A percentile compares a stretch with the other conserved stretches of the same genome.
These are phyloP conservation scores for Noturus placidus DNA, from an alignment of 2,113 vertebrate genomes.

Conservation along the genomic window DNA sequence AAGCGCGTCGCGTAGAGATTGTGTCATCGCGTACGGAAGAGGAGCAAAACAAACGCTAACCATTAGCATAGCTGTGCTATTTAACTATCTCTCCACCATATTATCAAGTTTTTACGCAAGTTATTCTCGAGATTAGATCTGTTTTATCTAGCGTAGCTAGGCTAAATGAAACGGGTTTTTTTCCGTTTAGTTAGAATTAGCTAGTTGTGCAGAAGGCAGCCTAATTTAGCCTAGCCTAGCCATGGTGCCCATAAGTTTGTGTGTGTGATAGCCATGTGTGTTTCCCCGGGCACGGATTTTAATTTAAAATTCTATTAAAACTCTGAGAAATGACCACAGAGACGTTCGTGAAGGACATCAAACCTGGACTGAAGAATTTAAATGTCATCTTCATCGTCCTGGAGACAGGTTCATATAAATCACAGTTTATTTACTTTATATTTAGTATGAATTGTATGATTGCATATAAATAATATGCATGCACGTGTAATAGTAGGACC, in stretches of 20 bases:
- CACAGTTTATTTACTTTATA: neutral
- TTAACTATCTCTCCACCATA: neutral
- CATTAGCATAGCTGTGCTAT: neutral
- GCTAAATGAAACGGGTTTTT: neutral
- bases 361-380: slow-evolving; percentile 82
- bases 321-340: slow-evolving; percentile 49
- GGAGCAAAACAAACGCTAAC: slow-evolving; percentile 4
- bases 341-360: slow-evolving; percentile 76
- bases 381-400: slow-evolving; percentile 84
- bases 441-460: neutral
- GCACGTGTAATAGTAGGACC: neutral
- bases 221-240: neutral
- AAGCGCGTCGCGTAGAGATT: neutral
- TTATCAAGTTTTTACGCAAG: neutral
- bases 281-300: neutral
- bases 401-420: slow-evolving; percentile 75
- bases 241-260: neutral
- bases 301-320: neutral
- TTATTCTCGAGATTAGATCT: neutral
- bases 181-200: neutral
- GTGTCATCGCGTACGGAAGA: slow-evolving; percentile 13
- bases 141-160: no score
- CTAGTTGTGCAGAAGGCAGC: neutral
- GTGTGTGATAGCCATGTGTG: neutral
- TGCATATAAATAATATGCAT: neutral